A percentile compares a stretch with the other conserved stretches of the same genome.
phyloP scores from a whole-genome alignment of 1,140 invertebrate genomes.

The Coelopa frigida region DNA sequence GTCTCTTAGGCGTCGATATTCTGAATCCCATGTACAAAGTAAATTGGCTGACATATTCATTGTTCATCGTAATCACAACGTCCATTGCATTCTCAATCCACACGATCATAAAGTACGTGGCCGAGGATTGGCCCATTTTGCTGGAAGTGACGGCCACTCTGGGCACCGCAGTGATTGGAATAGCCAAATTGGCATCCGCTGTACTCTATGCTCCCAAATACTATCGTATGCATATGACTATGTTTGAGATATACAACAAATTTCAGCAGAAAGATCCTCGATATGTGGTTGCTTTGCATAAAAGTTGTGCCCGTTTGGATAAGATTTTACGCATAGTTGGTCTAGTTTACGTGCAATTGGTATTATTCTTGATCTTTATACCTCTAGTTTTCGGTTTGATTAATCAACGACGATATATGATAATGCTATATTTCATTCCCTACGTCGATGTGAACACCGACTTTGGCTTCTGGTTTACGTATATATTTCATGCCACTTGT shows the following conservation, averaged over 20 bases:
- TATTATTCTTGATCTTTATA: no score
- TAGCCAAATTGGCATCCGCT: neutral
- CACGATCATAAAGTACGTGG: no score
- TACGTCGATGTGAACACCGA: neutral
- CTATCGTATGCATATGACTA: neutral
- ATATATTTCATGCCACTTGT: neutral
- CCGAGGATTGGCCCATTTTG: conserved; percentile 7
- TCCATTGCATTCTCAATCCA: no score
- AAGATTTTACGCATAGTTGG: neutral
- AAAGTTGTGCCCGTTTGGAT: neutral
- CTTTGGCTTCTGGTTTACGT: neutral
- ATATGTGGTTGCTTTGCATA: neutral
- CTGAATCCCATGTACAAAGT: no score
- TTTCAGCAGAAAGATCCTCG: neutral
- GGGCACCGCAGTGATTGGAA: neutral
- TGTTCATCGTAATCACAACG: no score
- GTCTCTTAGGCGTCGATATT: no score
- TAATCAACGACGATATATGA: neutral
- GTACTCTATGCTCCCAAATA: neutral
- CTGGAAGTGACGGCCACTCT: neutral
- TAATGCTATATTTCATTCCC: neutral
- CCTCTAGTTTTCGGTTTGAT: no score
- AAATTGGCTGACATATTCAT: no score
- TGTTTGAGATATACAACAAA: conserved; percentile 1
- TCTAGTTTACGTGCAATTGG: neutral